A percentile compares a stretch with the other conserved stretches of the same genome.
Evolutionary conservation across 2,797 vertebrate species (phyloP).

Genomic region (Eulemur coronatus): DNA sequence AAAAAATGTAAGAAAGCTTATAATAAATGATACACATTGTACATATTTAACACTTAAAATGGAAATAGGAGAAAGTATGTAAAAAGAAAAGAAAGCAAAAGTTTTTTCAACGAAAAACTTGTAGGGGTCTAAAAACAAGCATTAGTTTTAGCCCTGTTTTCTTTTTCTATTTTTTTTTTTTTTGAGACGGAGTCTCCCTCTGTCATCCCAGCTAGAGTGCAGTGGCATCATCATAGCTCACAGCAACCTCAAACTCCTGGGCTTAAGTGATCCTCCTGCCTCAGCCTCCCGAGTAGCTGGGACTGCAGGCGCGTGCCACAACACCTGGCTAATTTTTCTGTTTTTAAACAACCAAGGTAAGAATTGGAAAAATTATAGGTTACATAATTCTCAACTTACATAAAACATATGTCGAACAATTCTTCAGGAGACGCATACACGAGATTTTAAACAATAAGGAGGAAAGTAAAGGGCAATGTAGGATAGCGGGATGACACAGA

Average conservation of each 20-base stretch:
- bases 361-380: neutral
- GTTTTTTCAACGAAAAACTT: neutral
- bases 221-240: neutral
- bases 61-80: neutral
- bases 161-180: neutral
- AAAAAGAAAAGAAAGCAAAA: neutral
- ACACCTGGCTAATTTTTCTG: neutral
- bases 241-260: neutral
- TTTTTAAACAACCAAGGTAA: neutral
- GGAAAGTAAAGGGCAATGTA: neutral
- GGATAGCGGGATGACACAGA: neutral
- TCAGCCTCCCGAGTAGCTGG: neutral
- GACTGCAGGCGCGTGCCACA: neutral
- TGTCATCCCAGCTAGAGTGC: neutral
- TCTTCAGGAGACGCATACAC: neutral
- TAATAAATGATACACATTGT: neutral
- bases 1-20: neutral
- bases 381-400: neutral
- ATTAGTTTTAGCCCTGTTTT: neutral
- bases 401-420: neutral
- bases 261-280: neutral
- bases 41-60: neutral
- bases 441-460: neutral
- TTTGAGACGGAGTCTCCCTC: neutral
- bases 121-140: neutral